Conservation (phyloP, 1,140 invertebrate species). For the Cydia fagiglandana region DNA sequence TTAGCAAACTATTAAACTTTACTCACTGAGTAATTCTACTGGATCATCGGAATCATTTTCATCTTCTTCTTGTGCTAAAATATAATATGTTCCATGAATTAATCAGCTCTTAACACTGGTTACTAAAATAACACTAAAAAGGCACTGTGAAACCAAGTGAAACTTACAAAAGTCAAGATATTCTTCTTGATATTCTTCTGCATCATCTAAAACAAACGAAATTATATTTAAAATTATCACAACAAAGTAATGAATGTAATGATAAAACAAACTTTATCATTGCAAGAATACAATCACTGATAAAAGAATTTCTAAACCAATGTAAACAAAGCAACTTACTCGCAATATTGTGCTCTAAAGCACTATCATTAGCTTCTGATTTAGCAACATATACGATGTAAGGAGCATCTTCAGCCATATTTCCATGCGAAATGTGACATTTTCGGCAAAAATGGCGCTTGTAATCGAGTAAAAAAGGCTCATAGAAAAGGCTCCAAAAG, state of each 20-base stretch:
- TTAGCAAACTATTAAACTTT: not conserved
- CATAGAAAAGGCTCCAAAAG: not conserved
- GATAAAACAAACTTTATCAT: not conserved
- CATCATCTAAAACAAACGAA: conserved; percentile 15
- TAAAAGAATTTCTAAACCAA: not conserved
- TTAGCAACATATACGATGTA: conserved; percentile 19
- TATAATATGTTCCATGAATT: conserved; percentile 3
- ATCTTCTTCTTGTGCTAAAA: conserved; percentile 12
- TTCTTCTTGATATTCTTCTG: conserved; percentile 1
- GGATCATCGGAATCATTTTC: not conserved
- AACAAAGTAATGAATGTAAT: too few relatives aligned
- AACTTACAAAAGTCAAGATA: conserved; percentile 20
- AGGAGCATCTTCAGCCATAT: conserved; percentile 11
- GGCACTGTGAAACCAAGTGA: not conserved
- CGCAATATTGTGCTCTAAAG: not conserved
- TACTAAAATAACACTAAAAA: not conserved
- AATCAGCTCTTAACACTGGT: not conserved
- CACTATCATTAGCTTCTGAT: not conserved
- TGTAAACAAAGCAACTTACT: conserved; percentile 11
- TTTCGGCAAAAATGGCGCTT: conserved; percentile 12
- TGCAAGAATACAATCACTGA: not conserved
- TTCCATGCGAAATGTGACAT: not conserved
- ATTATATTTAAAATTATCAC: not conserved
- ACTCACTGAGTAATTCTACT: not conserved
- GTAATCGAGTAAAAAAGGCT: not conserved